Evolutionary conservation across 2,888 invertebrate genomes (phyloP).

Genomic region (Caenorhabditis imperialis): DNA sequence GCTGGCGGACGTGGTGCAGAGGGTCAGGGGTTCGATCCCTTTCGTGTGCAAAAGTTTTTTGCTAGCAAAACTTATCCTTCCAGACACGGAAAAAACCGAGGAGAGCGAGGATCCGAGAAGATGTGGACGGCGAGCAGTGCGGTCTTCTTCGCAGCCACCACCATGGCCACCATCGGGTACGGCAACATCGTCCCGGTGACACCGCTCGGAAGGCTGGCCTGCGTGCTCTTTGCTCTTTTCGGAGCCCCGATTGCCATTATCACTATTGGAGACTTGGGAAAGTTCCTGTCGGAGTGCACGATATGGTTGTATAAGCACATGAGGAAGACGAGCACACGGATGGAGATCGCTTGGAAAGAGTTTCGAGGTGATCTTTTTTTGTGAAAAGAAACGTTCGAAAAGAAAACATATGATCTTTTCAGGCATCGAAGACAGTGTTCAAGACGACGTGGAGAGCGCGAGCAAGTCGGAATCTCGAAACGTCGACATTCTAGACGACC

Average conservation of each 20-base stretch:
- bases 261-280: slow-evolving; percentile 78
- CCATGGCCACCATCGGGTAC: slow-evolving; percentile 78
- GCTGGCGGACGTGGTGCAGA: too few species aligned
- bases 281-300: slow-evolving; percentile 78
- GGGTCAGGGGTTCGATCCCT: too few species aligned
- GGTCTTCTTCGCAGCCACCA: slow-evolving; percentile 77
- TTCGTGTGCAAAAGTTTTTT: too few species aligned
- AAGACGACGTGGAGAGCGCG: slow-evolving; percentile 29
- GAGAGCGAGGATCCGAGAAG: slow-evolving; percentile 70
- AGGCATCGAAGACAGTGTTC: slow-evolving; percentile 34
- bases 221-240: slow-evolving; percentile 77
- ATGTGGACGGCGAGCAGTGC: slow-evolving; percentile 77
- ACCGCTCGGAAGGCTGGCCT: slow-evolving; percentile 74
- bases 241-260: slow-evolving; percentile 78
- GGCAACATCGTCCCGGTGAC: slow-evolving; percentile 78
- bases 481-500: slow-evolving; percentile 22
- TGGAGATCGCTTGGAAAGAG: slow-evolving; percentile 28
- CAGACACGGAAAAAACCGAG: slow-evolving; percentile 61
- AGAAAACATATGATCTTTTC: too few species aligned
- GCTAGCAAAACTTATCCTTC: too few species aligned
- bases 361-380: slow-evolving; percentile 14
- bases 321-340: slow-evolving; percentile 49
- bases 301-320: slow-evolving; percentile 76
- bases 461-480: slow-evolving; percentile 9
- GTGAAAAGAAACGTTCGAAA: neutral